phyloP scores from a whole-genome alignment of 2,113 vertebrate genomes.

The Oreocharis arfaki region DNA sequence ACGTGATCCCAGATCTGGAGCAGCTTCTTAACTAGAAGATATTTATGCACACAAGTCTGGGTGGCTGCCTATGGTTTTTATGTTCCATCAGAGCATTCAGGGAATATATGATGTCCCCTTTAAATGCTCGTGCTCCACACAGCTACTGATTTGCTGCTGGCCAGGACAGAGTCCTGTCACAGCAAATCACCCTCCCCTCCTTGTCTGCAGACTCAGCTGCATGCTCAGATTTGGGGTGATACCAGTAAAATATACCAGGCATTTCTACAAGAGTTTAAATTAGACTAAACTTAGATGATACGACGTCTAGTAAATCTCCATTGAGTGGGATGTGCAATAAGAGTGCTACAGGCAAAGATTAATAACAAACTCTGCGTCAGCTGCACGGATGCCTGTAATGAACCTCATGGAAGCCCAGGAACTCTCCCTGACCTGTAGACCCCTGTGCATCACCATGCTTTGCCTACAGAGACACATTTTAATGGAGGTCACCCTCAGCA shows the following conservation, averaged over 20 bases:
- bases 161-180: not conserved
- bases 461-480: not conserved
- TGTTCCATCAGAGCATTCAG: not conserved
- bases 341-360: not conserved
- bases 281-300: not conserved
- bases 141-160: not conserved
- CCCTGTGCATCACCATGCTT: fast-evolving
- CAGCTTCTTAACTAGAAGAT: not conserved
- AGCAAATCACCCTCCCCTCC: not conserved
- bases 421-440: not conserved
- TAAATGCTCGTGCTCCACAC: not conserved
- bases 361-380: not conserved
- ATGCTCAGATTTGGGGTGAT: not conserved
- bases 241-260: not conserved
- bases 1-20: not conserved
- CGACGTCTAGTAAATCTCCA: not conserved
- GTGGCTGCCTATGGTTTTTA: not conserved
- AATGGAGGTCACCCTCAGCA: not conserved
- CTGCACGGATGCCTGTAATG: not conserved
- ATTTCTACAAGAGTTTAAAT: not conserved
- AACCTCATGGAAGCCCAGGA: not conserved
- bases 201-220: not conserved
- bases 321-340: not conserved
- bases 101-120: not conserved
- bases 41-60: not conserved